Base-by-base conservation (phyloP, 1,140 invertebrate species). In the Latrodectus geometricus region DNA sequence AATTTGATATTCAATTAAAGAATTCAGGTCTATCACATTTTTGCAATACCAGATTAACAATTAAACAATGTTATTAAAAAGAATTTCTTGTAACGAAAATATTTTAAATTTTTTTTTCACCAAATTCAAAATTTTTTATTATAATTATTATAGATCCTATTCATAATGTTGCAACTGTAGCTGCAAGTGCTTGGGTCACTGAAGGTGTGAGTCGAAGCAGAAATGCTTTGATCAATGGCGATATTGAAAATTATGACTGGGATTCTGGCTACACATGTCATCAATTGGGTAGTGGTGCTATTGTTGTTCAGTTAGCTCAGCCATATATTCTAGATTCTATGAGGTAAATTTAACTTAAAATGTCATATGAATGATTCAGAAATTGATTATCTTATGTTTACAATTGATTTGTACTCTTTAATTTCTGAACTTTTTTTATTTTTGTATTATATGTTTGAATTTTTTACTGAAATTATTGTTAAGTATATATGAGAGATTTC, bases 211-310 rank as follows among this genome's bases (percentile, higher is more conserved):
- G 97, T 90, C 94, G 97, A 74, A 95, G 95, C 74, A 93, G 97
- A 76, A 98, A 99, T 93, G 95, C 97, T n/a, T 93, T 99, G 11
- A 93, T 99, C 81, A 99, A 99, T 93, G 98, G 97, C 5, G 96
- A 99, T 90, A 96, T 94, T 50, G 94, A 95, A 88, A 95, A 96
- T 91, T 99, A 99, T 92, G 97, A 99, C 93, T 99, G 98, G 98
- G 98, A 99, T 91, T 96, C 95, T 88, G 97, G 98, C 73, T 99
- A 99, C 91, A 99, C 98, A 4, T 99, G 98, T 91, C 98, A 99
- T 93, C 98, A 99, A 92, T 92, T 99, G 65, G 97, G 98, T 88
- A 97, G 95, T 89, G 98, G 98, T 52, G 94, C 95, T 87, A 99
- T 99, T 90, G 93, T 97, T 87, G 95, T 99, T 82, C 97, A 99